Evolutionary conservation across 2,888 invertebrate species (phyloP), one percentile per base, ranked within the genome.

Genomic region (Chrysina gloriosa): DNA sequence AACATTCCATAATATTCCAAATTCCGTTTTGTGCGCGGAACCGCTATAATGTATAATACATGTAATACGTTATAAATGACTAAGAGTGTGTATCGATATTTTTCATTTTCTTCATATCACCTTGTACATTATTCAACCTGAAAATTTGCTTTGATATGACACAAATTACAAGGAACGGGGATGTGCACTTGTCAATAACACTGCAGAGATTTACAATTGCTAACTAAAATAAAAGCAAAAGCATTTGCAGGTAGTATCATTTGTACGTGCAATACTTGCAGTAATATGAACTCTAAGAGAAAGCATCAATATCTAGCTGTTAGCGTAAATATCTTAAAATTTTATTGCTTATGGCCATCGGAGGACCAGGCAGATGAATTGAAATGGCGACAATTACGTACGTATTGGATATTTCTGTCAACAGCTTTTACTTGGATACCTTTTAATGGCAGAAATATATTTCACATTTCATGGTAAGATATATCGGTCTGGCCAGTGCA

Each of bases 381-480:
- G 19, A 54, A 52, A 52, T 52, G 52, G 52, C 16, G 52, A 11
- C 31, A 52, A 16, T 16, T 31, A 14, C 29, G 52, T 2, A 31
- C 52, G 1, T 52, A 52, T 52, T 52, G 11, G 14, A 23, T 48
- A 7, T 52, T 52, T 31, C 9, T 52, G 9, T 31, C 31, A 1
- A 31, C 52, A 6, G 3, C 29, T 9, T 19, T 19, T 3, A 54
- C 54, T 0, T 34, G 31, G 54, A 1, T 54, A 3, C 54, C 54
- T 5, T n/a, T 2, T 34, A 31, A 19, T 54, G n/a, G 4, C 19
- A 19, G 54, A 54, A 54, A 54, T 54, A 9, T 54, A 31, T 11
- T 31, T 14, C 11, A 34, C 29, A 29, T 52, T 52, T 52, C 6
- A 21, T 16, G 34, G 54, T 54, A 54, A 47, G n/a, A n/a, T n/a